Evolutionary conservation across 2,888 invertebrate genomes (phyloP).

Genomic region (Nezara viridula): DNA sequence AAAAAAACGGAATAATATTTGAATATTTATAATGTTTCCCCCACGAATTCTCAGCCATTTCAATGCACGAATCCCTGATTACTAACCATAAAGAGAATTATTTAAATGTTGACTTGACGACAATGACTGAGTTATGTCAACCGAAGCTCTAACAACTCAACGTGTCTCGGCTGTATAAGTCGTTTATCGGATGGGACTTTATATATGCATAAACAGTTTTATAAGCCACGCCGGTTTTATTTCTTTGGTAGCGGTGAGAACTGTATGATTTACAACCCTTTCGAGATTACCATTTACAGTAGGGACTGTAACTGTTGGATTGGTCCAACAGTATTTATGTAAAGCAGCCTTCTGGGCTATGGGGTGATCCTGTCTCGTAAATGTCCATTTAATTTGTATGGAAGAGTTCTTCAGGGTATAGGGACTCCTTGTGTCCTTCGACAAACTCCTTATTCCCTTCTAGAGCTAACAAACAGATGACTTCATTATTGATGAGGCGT

Average conservation of each 20-base stretch:
- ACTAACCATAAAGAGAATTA: background rate
- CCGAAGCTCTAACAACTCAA: background rate
- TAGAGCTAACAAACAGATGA: background rate
- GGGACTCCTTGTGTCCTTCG: background rate
- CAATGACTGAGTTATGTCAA: slow-evolving; percentile 9
- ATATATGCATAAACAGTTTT: slow-evolving; percentile 44
- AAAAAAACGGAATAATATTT: slow-evolving; percentile 10
- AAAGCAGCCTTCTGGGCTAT: background rate
- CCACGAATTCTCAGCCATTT: background rate
- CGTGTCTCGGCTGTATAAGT: background rate
- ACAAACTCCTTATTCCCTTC: background rate
- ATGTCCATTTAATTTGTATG: slow-evolving; percentile 32
- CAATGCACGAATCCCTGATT: background rate
- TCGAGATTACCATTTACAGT: slow-evolving; percentile 34
- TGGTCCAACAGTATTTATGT: background rate
- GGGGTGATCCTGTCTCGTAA: slow-evolving; percentile 1
- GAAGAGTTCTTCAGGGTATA: background rate
- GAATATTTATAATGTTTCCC: background rate
- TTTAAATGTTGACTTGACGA: slow-evolving; percentile 11
- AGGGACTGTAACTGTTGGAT: slow-evolving; percentile 25
- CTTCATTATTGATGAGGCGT: background rate
- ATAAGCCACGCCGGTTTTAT: background rate
- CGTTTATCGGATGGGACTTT: background rate
- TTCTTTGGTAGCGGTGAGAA: slow-evolving; percentile 21
- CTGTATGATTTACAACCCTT: slow-evolving; percentile 19